Evolutionary conservation across 2,888 invertebrate species (phyloP).

Genomic region (Gastracanthus pulcherrimus): DNA sequence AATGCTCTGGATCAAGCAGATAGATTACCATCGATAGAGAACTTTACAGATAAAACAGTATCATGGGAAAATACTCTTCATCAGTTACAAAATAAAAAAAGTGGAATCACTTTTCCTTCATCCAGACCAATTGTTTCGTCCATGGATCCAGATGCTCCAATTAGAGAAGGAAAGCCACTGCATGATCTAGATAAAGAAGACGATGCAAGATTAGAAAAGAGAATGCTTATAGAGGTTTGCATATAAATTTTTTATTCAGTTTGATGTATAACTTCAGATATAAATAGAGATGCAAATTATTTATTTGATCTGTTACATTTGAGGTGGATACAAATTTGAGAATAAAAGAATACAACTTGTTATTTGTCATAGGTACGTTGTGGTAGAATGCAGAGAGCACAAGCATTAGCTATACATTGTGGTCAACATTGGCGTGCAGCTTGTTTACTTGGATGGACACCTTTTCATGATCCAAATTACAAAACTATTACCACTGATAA

Average conservation of each 20-base stretch:
- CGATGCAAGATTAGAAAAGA: conserved; percentile 78
- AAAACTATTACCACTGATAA: conserved; percentile 65
- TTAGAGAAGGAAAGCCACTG: conserved; percentile 86
- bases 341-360: neutral
- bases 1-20: conserved; percentile 83
- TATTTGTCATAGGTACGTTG: conserved; percentile 83
- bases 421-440: conserved; percentile 97
- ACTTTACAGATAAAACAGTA: conserved; percentile 89
- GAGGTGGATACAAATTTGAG: neutral
- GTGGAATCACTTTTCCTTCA: conserved; percentile 81
- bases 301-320: too few species aligned
- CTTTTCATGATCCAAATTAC: conserved; percentile 92
- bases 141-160: conserved; percentile 94
- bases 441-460: conserved; percentile 92
- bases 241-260: neutral
- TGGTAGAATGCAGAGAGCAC: conserved; percentile 91
- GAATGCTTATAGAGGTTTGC: conserved; percentile 74
- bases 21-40: conserved; percentile 79
- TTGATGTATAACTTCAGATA: neutral
- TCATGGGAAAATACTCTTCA: conserved; percentile 96
- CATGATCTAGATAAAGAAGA: conserved; percentile 94
- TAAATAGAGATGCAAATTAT: too few species aligned
- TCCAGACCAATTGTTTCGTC: conserved; percentile 82
- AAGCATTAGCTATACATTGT: conserved; percentile 89
- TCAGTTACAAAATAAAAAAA: conserved; percentile 81